Percentiles rank a stretch among this genome's conserved stretches.
These are phyloP conservation scores for Plectropomus leopardus DNA, from an alignment of 2,113 vertebrate genomes.

Conservation along the genomic window DNA sequence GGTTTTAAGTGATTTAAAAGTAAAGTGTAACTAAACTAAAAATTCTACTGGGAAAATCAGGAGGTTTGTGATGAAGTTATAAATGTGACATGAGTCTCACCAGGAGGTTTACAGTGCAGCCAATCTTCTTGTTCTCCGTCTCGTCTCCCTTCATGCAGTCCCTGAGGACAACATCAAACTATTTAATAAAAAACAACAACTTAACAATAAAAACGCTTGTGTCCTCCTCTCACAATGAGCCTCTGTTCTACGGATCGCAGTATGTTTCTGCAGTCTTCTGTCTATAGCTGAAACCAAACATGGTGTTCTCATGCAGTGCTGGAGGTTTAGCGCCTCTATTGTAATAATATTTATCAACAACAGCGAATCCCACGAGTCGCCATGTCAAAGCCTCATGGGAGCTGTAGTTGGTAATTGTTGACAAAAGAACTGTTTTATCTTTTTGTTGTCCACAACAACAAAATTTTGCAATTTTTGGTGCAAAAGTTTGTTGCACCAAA, in stretches of 20 bases:
- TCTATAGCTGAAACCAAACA: too few species aligned
- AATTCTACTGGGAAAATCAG: too few species aligned
- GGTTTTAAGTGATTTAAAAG: too few species aligned
- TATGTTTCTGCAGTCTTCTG: too few species aligned
- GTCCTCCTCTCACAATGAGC: too few species aligned
- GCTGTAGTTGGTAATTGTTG: too few species aligned
- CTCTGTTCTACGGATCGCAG: too few species aligned
- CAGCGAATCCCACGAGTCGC: neutral
- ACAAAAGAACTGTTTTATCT: neutral
- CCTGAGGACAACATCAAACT: slow-evolving; percentile 70
- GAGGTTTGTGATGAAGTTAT: neutral
- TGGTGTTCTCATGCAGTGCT: neutral
- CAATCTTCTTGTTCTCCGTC: slow-evolving; percentile 98
- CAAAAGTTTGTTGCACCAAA: too few species aligned
- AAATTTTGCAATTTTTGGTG: too few species aligned
- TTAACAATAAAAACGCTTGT: neutral
- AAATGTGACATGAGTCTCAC: slow-evolving; percentile 77
- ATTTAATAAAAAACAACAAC: neutral
- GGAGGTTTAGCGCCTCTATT: neutral
- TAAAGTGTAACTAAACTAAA: too few species aligned
- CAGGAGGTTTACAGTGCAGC: slow-evolving; percentile 97
- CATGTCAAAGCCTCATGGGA: too few species aligned
- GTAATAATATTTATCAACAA: neutral
- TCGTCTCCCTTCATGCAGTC: slow-evolving; percentile 99
- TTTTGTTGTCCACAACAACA: too few species aligned